A percentile compares a stretch with the other conserved stretches of the same genome.
Conservation (phyloP, 2,113 vertebrate species). For the Nesospiza acunhae region DNA sequence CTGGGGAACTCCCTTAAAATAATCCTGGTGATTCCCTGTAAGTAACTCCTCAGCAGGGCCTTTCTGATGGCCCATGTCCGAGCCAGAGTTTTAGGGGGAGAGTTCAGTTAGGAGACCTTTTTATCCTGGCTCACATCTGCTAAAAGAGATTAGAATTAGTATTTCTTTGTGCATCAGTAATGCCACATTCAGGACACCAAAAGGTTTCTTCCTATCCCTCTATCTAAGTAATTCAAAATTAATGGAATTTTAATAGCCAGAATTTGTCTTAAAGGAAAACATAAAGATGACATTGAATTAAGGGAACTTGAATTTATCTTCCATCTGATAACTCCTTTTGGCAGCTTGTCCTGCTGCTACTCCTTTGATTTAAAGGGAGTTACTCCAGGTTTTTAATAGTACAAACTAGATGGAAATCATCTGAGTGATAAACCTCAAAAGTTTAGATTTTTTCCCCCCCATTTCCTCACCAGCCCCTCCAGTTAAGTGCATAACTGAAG, state of each 20-base stretch:
- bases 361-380: neutral
- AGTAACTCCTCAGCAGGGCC: neutral
- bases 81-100: neutral
- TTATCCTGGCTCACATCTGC: neutral
- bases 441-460: neutral
- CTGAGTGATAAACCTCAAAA: neutral
- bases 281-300: neutral
- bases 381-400: neutral
- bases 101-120: neutral
- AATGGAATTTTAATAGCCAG: constrained; percentile 5
- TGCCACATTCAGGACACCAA: neutral
- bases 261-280: constrained; percentile 6
- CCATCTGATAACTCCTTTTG: neutral
- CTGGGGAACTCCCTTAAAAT: neutral
- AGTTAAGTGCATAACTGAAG: neutral
- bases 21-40: neutral
- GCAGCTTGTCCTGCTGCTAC: neutral
- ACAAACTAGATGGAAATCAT: neutral
- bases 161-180: neutral
- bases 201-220: neutral
- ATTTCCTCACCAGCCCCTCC: neutral
- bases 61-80: neutral
- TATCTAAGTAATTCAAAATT: neutral
- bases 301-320: neutral
- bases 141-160: neutral